Evolutionary conservation across 1,140 invertebrate genomes (phyloP), one percentile per base, ranked within the genome.

Genomic region (Globodera rostochiensis): DNA sequence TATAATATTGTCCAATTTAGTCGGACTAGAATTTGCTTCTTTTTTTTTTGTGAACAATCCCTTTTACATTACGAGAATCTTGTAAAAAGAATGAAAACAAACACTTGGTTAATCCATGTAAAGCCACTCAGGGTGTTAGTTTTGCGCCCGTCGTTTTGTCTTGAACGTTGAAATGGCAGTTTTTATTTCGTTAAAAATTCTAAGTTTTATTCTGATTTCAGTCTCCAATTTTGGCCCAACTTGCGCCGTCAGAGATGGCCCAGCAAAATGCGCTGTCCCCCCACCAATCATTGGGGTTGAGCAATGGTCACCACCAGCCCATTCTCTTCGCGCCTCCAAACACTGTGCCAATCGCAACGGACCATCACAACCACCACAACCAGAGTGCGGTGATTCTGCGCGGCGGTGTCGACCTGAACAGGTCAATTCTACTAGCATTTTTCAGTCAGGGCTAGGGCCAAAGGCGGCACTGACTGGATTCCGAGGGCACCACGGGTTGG

Each of bases 251-350:
- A 36, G 25, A 70, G 25, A 70, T 76, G 53, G 6, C 57, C 53
- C 25, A 53, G 45, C 53, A 9, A 64, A 76, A 64, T 76, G 66
- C 60, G 49, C 21, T 73, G 46, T 70, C 25, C 60, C 77, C 5
- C 57, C 57, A 13, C 25, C 77, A 45, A n/a, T 0, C 47, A 6
- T 77, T 25, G 36, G 15, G 21, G 15, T 9, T 47, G 19, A 21
- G 21, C 45, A 25, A 45, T 46, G 57, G 69, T n/a, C 73, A 21
- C 36, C 80, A 82, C 64, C 49, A 74, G 15, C 64, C 82, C 67
- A 53, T 49, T 85, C 79, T 84, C 45, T 84, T 84, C 64, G 83
- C 84, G 66, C 83, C 83, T 1, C 83, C 83, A 25, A 84, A 84
- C 64, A 77, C 64, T 78, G 76, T 78, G 46, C 76, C 76, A 36